A percentile compares a stretch with the other conserved stretches of the same genome.
phyloP scores from a whole-genome alignment of 2,797 vertebrate genomes.

The Centropyge bicolor region DNA sequence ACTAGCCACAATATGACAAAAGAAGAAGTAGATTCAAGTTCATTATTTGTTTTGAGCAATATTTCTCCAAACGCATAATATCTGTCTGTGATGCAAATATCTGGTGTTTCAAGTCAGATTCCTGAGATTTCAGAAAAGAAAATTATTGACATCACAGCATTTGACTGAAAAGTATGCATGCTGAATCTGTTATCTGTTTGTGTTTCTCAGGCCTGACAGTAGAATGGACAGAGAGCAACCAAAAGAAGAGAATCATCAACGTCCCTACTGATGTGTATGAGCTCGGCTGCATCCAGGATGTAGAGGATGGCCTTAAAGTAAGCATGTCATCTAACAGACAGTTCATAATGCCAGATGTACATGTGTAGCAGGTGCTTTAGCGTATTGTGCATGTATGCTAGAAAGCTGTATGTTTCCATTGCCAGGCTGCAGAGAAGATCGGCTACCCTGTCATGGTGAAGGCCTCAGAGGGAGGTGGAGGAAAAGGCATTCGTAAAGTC shows the following conservation, averaged over 20 bases:
- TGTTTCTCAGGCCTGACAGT: constrained; percentile 89
- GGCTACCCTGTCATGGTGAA: constrained; percentile 98
- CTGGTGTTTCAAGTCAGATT: background rate
- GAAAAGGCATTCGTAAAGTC: constrained; percentile 98
- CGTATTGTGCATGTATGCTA: background rate
- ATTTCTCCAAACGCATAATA: background rate
- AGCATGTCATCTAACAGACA: background rate
- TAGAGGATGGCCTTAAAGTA: constrained; percentile 92
- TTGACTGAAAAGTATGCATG: background rate
- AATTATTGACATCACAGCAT: background rate
- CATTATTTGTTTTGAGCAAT: too few relatives aligned
- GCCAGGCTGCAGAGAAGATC: constrained; percentile 92
- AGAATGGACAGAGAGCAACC: constrained; percentile 92
- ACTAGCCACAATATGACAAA: too few relatives aligned
- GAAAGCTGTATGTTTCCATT: constrained; percentile 22
- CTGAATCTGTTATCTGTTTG: constrained; percentile 6
- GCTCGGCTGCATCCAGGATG: constrained; percentile 93
- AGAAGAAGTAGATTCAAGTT: too few relatives aligned
- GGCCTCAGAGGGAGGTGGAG: constrained; percentile 98
- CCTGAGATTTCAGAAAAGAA: background rate
- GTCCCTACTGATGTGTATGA: constrained; percentile 93
- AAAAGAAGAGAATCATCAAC: constrained; percentile 90
- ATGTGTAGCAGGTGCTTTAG: background rate
- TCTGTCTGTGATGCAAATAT: background rate
- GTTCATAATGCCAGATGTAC: background rate